Conservation (phyloP, 1,140 invertebrate species). For the Conus betulinus region DNA sequence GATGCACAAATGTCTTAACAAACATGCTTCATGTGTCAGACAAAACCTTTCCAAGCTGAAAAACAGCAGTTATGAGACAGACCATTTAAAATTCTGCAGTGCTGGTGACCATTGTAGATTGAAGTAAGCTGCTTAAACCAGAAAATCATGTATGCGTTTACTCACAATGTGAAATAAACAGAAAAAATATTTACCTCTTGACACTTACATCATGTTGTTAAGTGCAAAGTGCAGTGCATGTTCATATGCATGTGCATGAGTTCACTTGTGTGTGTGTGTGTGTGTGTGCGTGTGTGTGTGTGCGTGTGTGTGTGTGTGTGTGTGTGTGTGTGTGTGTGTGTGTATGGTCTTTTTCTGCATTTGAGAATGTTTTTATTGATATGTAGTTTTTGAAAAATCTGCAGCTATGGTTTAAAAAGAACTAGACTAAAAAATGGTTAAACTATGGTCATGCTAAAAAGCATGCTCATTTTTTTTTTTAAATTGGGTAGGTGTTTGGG, state of each 20-base stretch:
- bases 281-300: slow-evolving; percentile 2
- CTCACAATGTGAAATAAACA: too few relatives aligned
- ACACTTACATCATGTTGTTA: too few relatives aligned
- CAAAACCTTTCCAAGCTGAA: too few relatives aligned
- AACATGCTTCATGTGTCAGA: too few relatives aligned
- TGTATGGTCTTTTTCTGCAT: neutral
- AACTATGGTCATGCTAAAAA: neutral
- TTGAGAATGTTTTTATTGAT: neutral
- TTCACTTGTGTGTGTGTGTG: neutral
- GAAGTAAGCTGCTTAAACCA: too few relatives aligned
- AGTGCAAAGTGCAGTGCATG: neutral
- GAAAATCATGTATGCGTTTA: too few relatives aligned
- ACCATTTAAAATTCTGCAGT: too few relatives aligned
- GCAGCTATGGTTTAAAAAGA: neutral
- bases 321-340: slow-evolving; percentile 4
- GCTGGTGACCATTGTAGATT: too few relatives aligned
- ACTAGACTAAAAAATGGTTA: neutral
- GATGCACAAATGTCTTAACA: too few relatives aligned
- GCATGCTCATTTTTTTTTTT: neutral
- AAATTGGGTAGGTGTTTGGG: too few relatives aligned
- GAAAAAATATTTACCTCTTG: too few relatives aligned
- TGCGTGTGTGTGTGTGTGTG: neutral
- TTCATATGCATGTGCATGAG: neutral
- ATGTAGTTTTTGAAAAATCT: neutral
- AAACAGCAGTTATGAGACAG: too few relatives aligned